phyloP scores from a whole-genome alignment of 2,888 invertebrate genomes.

The Noctua janthina region DNA sequence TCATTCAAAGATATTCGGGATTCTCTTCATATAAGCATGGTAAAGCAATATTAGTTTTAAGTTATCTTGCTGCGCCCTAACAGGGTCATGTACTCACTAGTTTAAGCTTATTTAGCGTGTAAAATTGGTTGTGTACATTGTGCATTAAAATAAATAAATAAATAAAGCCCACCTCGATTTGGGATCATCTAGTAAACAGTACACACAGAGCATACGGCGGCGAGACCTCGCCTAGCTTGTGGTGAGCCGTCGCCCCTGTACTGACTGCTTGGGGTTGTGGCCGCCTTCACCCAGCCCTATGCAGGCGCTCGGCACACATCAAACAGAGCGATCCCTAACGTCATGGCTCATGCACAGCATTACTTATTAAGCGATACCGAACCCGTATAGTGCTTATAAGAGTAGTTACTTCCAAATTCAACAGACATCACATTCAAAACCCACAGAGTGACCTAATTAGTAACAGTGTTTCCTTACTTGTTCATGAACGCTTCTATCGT shows the following conservation, averaged over 20 bases:
- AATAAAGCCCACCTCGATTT: neutral
- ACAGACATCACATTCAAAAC: neutral
- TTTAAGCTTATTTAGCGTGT: no score
- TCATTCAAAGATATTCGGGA: neutral
- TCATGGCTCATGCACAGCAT: neutral
- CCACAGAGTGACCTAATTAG: neutral
- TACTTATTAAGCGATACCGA: neutral
- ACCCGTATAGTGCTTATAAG: neutral
- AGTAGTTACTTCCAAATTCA: neutral
- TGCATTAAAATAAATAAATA: no score
- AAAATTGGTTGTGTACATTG: no score
- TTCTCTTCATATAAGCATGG: neutral
- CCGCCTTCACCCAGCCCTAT: neutral
- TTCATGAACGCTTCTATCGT: conserved; percentile 87
- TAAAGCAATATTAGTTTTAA: no score
- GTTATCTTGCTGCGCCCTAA: no score
- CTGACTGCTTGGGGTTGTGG: neutral
- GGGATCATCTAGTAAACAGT: neutral
- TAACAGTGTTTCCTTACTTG: conserved; percentile 79
- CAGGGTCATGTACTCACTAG: no score
- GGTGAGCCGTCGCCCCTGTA: neutral
- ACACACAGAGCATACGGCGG: neutral
- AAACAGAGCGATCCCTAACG: neutral
- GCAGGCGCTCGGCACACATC: neutral
- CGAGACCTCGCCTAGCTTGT: neutral